Evolutionary conservation across 37 sponge, comb jelly and placozoan species (phyloP).

Genomic region (Theonella swinhoei): DNA sequence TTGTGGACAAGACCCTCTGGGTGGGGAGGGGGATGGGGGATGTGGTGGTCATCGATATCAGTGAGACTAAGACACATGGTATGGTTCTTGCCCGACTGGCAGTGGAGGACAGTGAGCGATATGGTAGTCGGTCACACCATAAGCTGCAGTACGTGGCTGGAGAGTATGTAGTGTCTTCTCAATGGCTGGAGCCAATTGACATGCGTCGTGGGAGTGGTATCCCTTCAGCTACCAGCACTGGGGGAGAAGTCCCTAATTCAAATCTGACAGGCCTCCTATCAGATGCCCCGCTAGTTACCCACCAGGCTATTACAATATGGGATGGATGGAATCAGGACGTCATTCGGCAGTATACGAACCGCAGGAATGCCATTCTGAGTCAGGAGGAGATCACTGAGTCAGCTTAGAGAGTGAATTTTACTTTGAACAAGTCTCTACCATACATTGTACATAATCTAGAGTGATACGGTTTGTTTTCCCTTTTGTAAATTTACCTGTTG

Average conservation of each 20-base stretch:
- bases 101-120: constrained; percentile 68
- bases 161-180: constrained; percentile 78
- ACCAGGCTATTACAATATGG: constrained; percentile 78
- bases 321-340: constrained; percentile 60
- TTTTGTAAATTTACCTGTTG: no score
- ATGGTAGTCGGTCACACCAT: constrained; percentile 79
- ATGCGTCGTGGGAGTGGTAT: neutral
- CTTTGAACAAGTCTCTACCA: neutral
- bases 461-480: no score
- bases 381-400: constrained; percentile 17
- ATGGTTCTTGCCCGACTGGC: constrained; percentile 71
- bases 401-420: neutral
- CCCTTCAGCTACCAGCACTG: neutral
- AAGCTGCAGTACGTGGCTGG: constrained; percentile 57
- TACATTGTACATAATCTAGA: no score
- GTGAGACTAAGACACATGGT: constrained; percentile 28
- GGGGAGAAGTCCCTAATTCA: neutral
- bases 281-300: constrained; percentile 3
- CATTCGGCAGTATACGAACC: constrained; percentile 44
- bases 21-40: constrained; percentile 92
- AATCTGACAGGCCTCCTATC: neutral
- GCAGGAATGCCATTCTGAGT: constrained; percentile 17
- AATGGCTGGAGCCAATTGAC: constrained; percentile 77
- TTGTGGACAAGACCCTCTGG: constrained; percentile 86
- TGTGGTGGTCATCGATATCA: constrained; percentile 71